phyloP scores from a whole-genome alignment of 2,113 vertebrate species.

The Tyrannus savana region DNA sequence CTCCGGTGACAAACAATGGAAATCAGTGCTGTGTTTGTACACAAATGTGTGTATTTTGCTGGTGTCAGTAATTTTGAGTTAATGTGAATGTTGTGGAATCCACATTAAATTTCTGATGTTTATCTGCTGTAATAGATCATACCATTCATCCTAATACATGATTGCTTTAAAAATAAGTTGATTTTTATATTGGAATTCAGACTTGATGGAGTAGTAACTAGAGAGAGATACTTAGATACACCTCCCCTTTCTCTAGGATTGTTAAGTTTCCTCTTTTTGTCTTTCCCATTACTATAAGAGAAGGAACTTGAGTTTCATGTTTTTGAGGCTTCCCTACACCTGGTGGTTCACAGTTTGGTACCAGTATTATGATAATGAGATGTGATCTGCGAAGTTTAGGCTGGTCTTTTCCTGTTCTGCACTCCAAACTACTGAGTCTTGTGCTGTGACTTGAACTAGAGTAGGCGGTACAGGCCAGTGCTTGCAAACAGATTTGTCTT shows the following conservation, averaged over 20 bases:
- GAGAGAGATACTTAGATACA: background rate
- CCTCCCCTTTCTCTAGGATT: background rate
- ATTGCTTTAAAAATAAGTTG: background rate
- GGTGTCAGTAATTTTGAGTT: background rate
- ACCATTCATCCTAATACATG: background rate
- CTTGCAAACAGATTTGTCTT: conserved; percentile 3
- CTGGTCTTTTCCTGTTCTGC: background rate
- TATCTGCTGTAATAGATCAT: background rate
- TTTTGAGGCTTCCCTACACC: background rate
- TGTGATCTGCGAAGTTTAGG: background rate
- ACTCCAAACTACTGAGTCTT: background rate
- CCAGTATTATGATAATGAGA: background rate
- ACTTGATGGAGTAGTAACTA: background rate
- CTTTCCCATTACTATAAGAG: background rate
- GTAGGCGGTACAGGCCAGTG: background rate
- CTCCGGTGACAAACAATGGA: background rate
- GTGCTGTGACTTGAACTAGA: background rate
- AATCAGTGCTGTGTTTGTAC: background rate
- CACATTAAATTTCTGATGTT: background rate
- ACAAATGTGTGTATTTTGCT: background rate
- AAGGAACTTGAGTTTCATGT: background rate
- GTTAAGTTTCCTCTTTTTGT: background rate
- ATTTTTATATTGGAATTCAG: background rate
- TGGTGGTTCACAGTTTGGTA: background rate
- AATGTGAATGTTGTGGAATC: background rate